Evolutionary conservation across 2,888 invertebrate species (phyloP).

Genomic region (Euproctis similis): DNA sequence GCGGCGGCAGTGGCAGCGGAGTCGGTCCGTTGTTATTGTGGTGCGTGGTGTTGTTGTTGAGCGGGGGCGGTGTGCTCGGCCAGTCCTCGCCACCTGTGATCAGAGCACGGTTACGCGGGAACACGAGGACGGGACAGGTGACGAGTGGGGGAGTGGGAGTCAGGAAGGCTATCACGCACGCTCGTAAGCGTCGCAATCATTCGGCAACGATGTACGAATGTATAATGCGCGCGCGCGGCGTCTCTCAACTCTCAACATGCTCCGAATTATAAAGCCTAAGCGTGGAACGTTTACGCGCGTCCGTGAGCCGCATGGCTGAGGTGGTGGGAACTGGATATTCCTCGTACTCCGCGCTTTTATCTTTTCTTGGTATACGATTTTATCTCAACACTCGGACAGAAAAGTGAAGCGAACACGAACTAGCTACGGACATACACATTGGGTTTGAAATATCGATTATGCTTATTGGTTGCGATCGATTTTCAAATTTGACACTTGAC

Average conservation of each 20-base stretch:
- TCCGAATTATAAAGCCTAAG: conserved; percentile 43
- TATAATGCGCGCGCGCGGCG: conserved; percentile 45
- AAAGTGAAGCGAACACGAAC: conserved; percentile 63
- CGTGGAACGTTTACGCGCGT: conserved; percentile 54
- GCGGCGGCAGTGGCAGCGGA: conserved; percentile 67
- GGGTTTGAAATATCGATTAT: conserved; percentile 29
- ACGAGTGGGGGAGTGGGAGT: conserved; percentile 22
- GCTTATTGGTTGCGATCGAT: conserved; percentile 42
- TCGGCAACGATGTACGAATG: conserved; percentile 40
- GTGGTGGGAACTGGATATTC: conserved; percentile 52
- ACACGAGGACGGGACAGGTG: conserved; percentile 79
- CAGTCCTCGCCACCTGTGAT: conserved; percentile 72
- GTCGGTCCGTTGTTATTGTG: conserved; percentile 72
- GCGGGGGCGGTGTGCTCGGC: conserved; percentile 67
- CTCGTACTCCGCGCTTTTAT: conserved; percentile 53
- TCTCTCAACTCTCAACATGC: conserved; percentile 40
- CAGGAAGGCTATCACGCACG: conserved; percentile 29
- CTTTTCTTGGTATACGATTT: conserved; percentile 20
- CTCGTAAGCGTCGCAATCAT: conserved; percentile 48
- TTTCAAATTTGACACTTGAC: conserved; percentile 32
- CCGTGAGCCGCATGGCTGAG: conserved; percentile 54
- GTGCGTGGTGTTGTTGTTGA: conserved; percentile 74
- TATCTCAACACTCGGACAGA: conserved; percentile 22
- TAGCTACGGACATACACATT: conserved; percentile 56
- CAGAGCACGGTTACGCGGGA: conserved; percentile 78